These are phyloP conservation scores for Disparrhopalites patrizii DNA, from an alignment of 2,888 invertebrate genomes.

Conservation along the genomic window DNA sequence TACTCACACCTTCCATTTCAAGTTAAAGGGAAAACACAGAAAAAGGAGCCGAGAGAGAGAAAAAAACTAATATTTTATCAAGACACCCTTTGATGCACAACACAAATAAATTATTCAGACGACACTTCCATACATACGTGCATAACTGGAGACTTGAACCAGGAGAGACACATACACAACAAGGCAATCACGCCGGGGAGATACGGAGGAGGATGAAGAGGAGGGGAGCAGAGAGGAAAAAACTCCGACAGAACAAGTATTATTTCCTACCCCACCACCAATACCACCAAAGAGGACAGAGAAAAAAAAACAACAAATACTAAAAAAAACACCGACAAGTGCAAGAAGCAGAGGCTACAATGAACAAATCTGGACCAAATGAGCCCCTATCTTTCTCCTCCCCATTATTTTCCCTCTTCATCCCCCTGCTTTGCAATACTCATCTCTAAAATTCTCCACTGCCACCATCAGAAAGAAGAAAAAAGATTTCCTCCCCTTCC, in stretches of 20 bases:
- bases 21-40: background rate
- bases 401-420: background rate
- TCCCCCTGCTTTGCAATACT: background rate
- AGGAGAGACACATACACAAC: background rate
- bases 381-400: conserved; percentile 26
- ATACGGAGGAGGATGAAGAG: background rate
- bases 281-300: conserved; percentile 3
- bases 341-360: conserved; percentile 13
- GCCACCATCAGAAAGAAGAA: too few relatives aligned
- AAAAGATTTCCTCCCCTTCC: too few relatives aligned
- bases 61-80: conserved; percentile 19
- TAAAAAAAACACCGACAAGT: conserved; percentile 6
- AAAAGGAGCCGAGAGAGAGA: too few relatives aligned
- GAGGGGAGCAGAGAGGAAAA: background rate
- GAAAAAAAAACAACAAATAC: conserved; percentile 5
- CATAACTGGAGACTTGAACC: conserved; percentile 6
- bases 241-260: too few relatives aligned
- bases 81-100: conserved; percentile 14
- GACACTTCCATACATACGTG: conserved; percentile 34
- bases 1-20: too few relatives aligned
- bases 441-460: too few relatives aligned
- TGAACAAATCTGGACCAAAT: conserved; percentile 38
- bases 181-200: conserved; percentile 15
- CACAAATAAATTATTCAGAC: conserved; percentile 44
- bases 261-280: background rate